Evolutionary conservation across 2,888 invertebrate genomes (phyloP), one percentile per base, ranked within the genome.

Genomic region (Bursaphelenchus okinawaensis): DNA sequence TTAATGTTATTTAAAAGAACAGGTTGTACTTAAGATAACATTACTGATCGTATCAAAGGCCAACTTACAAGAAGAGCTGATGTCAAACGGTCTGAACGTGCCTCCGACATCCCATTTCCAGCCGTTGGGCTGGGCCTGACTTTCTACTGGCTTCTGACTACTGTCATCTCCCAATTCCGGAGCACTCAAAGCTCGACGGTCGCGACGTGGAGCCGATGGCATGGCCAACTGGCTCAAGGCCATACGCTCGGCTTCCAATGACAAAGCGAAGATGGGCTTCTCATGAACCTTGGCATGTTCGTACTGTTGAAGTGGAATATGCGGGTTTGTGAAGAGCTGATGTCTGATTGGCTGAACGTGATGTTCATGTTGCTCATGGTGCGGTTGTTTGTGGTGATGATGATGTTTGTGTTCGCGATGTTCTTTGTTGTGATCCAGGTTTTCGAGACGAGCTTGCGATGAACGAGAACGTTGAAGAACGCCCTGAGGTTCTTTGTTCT

Each of bases 391-490:
- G 20, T 52, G 54, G 19, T 56, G 56, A 24, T 56, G 56, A 19
- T 20, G 27, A 19, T 24, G 27, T 19, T 56, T n/a, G 24, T 4
- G 56, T 28, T 20, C 12, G 23, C 26, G 23, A 24, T 56, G 56
- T 19, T 56, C 27, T 4, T 56, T 24, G 19, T 20, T 16, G 9
- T 24, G 27, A 19, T 56, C 4, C 27, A 19, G 23, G 27, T 56
- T 28, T n/a, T 56, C 56, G n/a, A 56, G 6, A 12, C 56, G 23
- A 4, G 56, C 56, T 19, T 56, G 26, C 56, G 56, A 56, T 8
- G 27, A 28, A 26, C 27, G 56, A 19, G 56, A 56, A 27, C 56
- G 56, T 4, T 56, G 26, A 24, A 56, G 29, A 40, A 40, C 40
- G n/a, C n/a, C n/a, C 23, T 24, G 9, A 8, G n/a, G 26, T 2